Percentiles rank a stretch among this genome's conserved stretches.
Evolutionary conservation across 1,140 invertebrate species (phyloP).

Genomic region (Bombus haemorrhoidalis): DNA sequence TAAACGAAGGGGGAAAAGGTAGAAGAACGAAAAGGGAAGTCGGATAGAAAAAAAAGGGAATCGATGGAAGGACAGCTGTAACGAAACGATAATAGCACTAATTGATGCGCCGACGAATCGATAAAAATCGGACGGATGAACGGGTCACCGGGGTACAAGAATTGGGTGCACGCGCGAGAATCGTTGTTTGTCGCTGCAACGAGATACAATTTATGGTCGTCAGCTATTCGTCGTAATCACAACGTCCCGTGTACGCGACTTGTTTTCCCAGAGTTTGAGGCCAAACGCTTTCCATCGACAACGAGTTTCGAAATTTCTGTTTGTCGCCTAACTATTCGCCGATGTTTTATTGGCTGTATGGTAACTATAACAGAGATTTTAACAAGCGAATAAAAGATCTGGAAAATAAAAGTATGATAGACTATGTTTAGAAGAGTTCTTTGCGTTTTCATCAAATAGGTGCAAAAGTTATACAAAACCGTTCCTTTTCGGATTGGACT

Average conservation of each 20-base stretch:
- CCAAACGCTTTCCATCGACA: neutral
- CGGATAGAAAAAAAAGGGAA: neutral
- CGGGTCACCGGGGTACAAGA: too few relatives aligned
- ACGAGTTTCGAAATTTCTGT: neutral
- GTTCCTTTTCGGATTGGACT: too few relatives aligned
- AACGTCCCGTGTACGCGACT: neutral
- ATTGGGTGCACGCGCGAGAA: neutral
- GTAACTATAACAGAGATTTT: neutral
- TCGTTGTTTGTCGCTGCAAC: neutral
- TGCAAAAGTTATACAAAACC: too few relatives aligned
- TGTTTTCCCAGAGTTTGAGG: neutral
- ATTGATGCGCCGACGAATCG: conserved; percentile 11
- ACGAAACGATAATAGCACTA: conserved; percentile 28
- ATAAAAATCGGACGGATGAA: conserved; percentile 22
- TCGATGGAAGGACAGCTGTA: conserved; percentile 4
- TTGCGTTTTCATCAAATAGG: too few relatives aligned
- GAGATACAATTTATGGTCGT: conserved; percentile 10
- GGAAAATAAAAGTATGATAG: too few relatives aligned
- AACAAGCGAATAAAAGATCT: neutral
- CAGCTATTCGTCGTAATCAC: neutral
- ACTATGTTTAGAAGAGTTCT: too few relatives aligned
- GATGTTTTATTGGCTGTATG: neutral
- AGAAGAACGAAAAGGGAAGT: neutral
- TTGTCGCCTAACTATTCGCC: neutral
- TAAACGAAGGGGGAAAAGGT: neutral